phyloP scores from a whole-genome alignment of 2,113 vertebrate species.

The Sterna hirundo region DNA sequence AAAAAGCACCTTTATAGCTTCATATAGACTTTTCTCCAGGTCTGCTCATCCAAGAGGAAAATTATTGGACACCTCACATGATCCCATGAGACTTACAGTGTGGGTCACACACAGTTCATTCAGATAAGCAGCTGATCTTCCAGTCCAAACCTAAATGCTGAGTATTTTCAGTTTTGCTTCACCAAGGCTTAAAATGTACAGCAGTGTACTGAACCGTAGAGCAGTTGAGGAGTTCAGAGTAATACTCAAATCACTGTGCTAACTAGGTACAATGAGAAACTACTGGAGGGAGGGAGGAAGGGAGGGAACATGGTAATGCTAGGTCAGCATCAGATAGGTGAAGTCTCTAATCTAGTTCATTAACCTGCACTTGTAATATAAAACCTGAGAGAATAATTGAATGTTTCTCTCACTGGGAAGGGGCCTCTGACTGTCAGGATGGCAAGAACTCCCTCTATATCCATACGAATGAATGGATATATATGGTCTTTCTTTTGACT shows the following conservation, averaged over 20 bases:
- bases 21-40: neutral
- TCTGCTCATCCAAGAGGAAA: neutral
- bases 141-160: neutral
- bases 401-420: neutral
- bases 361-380: neutral
- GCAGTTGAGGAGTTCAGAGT: neutral
- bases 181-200: neutral
- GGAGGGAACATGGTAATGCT: slow-evolving; percentile 44
- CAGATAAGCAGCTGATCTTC: slow-evolving; percentile 10
- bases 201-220: neutral
- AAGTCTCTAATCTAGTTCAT: slow-evolving; percentile 50
- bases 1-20: slow-evolving; percentile 15
- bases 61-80: neutral
- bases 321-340: slow-evolving; percentile 12
- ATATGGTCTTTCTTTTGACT: neutral
- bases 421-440: neutral
- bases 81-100: neutral
- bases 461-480: rapidly evolving
- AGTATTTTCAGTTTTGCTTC: slow-evolving; percentile 1
- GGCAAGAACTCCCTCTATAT: neutral
- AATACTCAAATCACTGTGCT: neutral
- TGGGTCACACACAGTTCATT: slow-evolving; percentile 8
- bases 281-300: neutral
- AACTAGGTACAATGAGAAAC: neutral
- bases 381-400: neutral